Percentiles rank a stretch among this genome's conserved stretches.
Conservation (phyloP, 2,113 vertebrate species). For the Cercopithecus mona region DNA sequence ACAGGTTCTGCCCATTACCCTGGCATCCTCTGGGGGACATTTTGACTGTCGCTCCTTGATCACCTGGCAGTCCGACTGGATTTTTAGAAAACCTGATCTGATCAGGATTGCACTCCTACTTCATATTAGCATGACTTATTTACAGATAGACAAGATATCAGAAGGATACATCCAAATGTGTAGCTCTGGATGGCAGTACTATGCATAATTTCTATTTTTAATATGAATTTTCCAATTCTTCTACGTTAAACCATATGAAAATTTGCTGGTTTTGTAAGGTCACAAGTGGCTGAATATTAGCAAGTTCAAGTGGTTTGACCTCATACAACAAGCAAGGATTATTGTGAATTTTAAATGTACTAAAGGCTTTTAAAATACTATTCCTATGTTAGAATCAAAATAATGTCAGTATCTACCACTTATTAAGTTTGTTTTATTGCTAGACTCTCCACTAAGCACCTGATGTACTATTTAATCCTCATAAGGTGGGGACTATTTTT, state of each 20-base stretch:
- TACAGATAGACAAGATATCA: background rate
- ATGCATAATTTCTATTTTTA: background rate
- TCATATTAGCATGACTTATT: background rate
- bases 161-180: background rate
- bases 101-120: background rate
- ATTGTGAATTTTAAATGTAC: background rate
- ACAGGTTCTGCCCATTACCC: accelerated
- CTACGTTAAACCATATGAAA: background rate
- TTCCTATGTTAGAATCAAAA: background rate
- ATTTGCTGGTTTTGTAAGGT: background rate
- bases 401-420: background rate
- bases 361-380: background rate
- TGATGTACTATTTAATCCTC: background rate
- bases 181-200: background rate
- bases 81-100: background rate
- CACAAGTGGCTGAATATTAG: background rate
- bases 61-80: background rate
- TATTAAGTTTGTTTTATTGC: background rate
- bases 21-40: background rate
- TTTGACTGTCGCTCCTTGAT: background rate
- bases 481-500: background rate
- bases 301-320: background rate
- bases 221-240: background rate
- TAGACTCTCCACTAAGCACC: background rate
- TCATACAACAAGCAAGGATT: background rate